phyloP scores from a whole-genome alignment of 2,888 invertebrate genomes.

The Aspidiotus destructor region DNA sequence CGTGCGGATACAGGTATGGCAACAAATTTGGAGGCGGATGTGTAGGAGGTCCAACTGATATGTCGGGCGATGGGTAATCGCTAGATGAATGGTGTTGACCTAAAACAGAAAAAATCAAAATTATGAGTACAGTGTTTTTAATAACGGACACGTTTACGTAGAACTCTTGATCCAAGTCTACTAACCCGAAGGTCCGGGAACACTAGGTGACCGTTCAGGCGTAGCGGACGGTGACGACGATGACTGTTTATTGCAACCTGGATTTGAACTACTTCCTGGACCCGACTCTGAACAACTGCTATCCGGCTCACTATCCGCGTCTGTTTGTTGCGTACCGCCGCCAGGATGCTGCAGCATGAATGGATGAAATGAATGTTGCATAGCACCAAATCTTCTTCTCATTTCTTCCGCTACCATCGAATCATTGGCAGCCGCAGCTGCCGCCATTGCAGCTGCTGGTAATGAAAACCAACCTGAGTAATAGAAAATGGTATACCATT shows the following conservation, averaged over 20 bases:
- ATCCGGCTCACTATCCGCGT: constrained; percentile 40
- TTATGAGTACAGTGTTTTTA: not conserved
- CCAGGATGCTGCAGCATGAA: constrained; percentile 39
- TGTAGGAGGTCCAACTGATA: constrained; percentile 85
- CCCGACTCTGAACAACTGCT: constrained; percentile 43
- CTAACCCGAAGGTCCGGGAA: constrained; percentile 37
- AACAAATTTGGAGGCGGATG: constrained; percentile 80
- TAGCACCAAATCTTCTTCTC: constrained; percentile 38
- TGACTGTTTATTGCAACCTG: constrained; percentile 23
- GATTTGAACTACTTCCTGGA: constrained; percentile 29
- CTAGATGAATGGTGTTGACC: constrained; percentile 40
- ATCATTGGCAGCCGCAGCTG: constrained; percentile 33
- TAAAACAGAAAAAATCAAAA: constrained; percentile 9
- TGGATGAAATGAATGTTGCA: constrained; percentile 36
- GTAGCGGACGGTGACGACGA: constrained; percentile 34
- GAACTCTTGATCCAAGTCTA: not conserved
- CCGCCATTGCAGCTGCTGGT: constrained; percentile 34
- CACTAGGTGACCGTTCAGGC: constrained; percentile 36
- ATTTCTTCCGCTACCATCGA: constrained; percentile 38
- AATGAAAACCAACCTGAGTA: constrained; percentile 34
- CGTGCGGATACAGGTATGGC: constrained; percentile 83
- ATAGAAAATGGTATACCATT: not conserved
- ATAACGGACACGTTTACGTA: not conserved
- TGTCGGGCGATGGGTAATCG: constrained; percentile 77
- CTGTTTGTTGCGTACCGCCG: constrained; percentile 42